A percentile compares a stretch with the other conserved stretches of the same genome.
Conservation (phyloP, 37 sponge, comb jelly and placozoan species). For the Spongia lamella region DNA sequence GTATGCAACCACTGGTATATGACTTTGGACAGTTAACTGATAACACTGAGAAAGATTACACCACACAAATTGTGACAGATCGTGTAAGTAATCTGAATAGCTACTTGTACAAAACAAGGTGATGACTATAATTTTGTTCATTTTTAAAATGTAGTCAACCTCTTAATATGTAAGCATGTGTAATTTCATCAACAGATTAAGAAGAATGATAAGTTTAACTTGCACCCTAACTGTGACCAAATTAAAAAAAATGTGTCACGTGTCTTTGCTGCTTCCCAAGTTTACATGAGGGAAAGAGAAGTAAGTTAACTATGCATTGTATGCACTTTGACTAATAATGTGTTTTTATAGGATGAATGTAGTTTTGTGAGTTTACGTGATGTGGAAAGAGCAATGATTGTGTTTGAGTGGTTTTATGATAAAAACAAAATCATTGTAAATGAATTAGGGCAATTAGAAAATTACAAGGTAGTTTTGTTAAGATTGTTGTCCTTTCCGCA, state of each 20-base stretch:
- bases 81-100: conserved; percentile 23
- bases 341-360: conserved; percentile 74
- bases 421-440: neutral
- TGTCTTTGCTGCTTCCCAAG: conserved; percentile 66
- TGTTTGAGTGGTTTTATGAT: conserved; percentile 63
- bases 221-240: neutral
- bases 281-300: conserved; percentile 68
- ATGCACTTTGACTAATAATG: neutral
- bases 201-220: too few relatives aligned
- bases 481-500: too few relatives aligned
- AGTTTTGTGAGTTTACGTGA: conserved; percentile 90
- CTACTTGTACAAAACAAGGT: too few relatives aligned
- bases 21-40: conserved; percentile 71
- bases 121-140: too few relatives aligned
- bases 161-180: too few relatives aligned
- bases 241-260: conserved; percentile 16
- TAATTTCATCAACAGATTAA: too few relatives aligned
- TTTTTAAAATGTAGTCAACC: too few relatives aligned
- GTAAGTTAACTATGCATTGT: neutral
- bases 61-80: conserved; percentile 54
- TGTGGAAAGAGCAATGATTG: conserved; percentile 84
- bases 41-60: conserved; percentile 54
- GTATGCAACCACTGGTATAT: conserved; percentile 92
- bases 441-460: too few relatives aligned
- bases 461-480: too few relatives aligned